phyloP scores from a whole-genome alignment of 2,113 vertebrate genomes.

The Poeciliopsis turrubarensis region DNA sequence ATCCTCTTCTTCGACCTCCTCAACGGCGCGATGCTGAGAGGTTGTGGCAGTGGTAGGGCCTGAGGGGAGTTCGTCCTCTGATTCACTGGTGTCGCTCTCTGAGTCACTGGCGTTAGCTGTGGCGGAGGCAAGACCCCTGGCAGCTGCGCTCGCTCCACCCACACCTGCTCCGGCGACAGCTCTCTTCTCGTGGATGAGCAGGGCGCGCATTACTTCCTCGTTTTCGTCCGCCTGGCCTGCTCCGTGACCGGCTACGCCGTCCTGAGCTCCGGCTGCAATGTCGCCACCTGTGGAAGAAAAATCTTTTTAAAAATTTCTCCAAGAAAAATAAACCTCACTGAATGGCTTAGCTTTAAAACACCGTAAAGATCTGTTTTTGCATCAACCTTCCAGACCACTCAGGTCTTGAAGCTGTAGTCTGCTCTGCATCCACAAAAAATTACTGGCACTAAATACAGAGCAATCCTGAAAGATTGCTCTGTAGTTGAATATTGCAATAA shows the following conservation, averaged over 20 bases:
- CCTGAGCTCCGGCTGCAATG: constrained; percentile 66
- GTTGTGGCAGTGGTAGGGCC: constrained; percentile 36
- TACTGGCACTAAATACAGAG: too few species aligned
- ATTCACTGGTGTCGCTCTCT: constrained; percentile 97
- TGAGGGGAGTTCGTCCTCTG: constrained; percentile 85
- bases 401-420: too few species aligned
- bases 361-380: too few species aligned
- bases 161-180: constrained; percentile 63
- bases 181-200: constrained; percentile 97
- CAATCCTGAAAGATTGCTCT: too few species aligned
- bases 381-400: too few species aligned
- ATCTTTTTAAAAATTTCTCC: background rate
- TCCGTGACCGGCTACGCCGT: constrained; percentile 79
- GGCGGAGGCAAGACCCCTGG: constrained; percentile 63
- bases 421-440: too few species aligned
- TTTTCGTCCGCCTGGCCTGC: constrained; percentile 84
- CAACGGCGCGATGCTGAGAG: background rate
- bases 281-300: constrained; percentile 69
- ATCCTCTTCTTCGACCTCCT: constrained; percentile 85
- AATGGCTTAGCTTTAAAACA: too few species aligned
- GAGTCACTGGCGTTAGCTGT: constrained; percentile 88
- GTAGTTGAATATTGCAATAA: too few species aligned
- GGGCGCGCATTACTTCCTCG: constrained; percentile 95
- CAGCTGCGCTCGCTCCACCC: constrained; percentile 34
- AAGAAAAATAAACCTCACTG: background rate